phyloP scores from a whole-genome alignment of 2,888 invertebrate genomes.

The Gonocerus acuteangulatus region DNA sequence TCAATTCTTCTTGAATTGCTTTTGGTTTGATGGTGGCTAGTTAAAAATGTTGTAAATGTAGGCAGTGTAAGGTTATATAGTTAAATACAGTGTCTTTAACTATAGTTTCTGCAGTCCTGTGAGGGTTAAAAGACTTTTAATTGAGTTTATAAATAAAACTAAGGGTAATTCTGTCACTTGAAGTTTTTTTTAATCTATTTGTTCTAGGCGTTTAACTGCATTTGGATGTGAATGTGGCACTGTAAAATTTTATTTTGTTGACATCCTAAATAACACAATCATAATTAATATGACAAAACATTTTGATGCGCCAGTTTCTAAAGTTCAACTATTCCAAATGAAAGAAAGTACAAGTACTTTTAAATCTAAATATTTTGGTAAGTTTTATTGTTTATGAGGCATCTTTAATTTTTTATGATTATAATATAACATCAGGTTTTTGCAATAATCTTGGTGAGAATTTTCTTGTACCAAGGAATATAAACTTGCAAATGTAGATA shows the following conservation, averaged over 20 bases:
- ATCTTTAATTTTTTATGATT: not conserved
- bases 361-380: not conserved
- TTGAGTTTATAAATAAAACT: no score
- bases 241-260: constrained; percentile 49
- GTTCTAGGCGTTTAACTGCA: constrained; percentile 50
- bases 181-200: constrained; percentile 13
- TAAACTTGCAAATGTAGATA: no score
- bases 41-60: no score
- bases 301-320: constrained; percentile 33
- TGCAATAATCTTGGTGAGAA: no score
- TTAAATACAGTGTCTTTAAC: no score
- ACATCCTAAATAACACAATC: constrained; percentile 44
- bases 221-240: constrained; percentile 56
- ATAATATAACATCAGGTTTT: not conserved
- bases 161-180: no score
- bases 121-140: no score
- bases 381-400: not conserved
- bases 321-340: constrained; percentile 30
- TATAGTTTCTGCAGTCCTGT: no score
- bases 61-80: no score
- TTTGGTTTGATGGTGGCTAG: no score
- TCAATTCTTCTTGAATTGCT: no score
- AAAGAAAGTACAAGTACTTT: constrained; percentile 7
- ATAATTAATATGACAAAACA: constrained; percentile 25
- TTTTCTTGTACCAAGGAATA: no score